Base-by-base conservation (phyloP, 2,797 vertebrate species). In the Aplochiton taeniatus region DNA sequence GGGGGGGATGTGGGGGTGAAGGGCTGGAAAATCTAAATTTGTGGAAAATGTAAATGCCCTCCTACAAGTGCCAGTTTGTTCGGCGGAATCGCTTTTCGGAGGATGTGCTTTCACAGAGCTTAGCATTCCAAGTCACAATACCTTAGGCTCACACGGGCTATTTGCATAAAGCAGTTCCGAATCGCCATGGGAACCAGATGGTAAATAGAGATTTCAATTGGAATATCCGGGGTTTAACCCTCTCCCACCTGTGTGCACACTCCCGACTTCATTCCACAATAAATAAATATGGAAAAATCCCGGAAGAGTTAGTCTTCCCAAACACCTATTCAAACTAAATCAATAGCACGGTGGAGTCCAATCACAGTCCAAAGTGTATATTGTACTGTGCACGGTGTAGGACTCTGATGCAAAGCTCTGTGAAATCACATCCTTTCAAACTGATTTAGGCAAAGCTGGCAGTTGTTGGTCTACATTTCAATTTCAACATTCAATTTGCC, bases 21-120 rank as follows among this genome's bases (percentile, higher is more conserved):
- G 46, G 46, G 46, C n/a, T 11, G 20, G 11, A 18, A 59, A 18
- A 59, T 18, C 16, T 5, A 46, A 59, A 59, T 31, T 9, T 56
- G 54, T 56, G 20, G 44, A 17, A 46, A 59, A 59, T 59, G 13
- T n/a, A 44, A 58, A 43, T 16, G 14, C 19, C 17, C 18, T 19
- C 52, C 20, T 12, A 9, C 19, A 11, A 11, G 14, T 9, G 14
- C 55, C 31, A 31, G 14, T 58, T 58, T 58, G 55, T 58, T 41
- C 14, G 31, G 44, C 13, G 31, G 6, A 31, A 31, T 31, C 31
- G 8, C 56, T 43, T 49, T 62, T 42, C n/a, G 53, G 44, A 52
- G 44, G 17, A 12, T 55, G 45, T 11, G 45, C 49, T 61, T 20
- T 65, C 19, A 54, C 49, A 53, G 54, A 45, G 49, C 45, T 61